Evolutionary conservation across 1,140 invertebrate species (phyloP).

Genomic region (Dendrolimus punctatus): DNA sequence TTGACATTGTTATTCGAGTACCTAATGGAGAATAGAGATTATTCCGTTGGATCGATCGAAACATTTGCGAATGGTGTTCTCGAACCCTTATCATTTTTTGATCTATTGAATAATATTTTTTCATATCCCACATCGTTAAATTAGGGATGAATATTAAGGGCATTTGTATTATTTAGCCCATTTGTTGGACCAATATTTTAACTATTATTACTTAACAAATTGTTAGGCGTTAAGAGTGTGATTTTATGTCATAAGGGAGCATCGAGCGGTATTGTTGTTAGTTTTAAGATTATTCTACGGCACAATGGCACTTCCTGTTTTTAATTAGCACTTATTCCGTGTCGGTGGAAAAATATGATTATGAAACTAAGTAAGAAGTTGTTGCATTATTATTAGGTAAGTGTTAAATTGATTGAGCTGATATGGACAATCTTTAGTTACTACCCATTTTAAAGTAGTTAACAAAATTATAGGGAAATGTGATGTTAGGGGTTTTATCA

Average conservation of each 20-base stretch:
- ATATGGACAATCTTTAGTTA: constrained; percentile 70
- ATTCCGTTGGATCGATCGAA: constrained; percentile 56
- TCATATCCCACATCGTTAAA: constrained; percentile 70
- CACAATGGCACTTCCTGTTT: constrained; percentile 71
- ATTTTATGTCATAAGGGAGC: constrained; percentile 70
- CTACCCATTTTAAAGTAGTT: constrained; percentile 64
- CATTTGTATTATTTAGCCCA: constrained; percentile 72
- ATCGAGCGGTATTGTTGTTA: constrained; percentile 70
- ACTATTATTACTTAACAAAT: constrained; percentile 72
- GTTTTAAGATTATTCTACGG: constrained; percentile 67
- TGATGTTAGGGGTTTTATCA: constrained; percentile 70
- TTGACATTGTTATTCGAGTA: constrained; percentile 70
- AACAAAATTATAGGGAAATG: constrained; percentile 64
- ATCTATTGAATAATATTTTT: constrained; percentile 72
- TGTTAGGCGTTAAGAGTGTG: constrained; percentile 71
- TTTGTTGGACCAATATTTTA: constrained; percentile 73
- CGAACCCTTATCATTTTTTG: constrained; percentile 67
- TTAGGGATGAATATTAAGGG: constrained; percentile 71
- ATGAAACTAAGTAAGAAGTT: constrained; percentile 68
- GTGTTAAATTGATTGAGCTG: constrained; percentile 71
- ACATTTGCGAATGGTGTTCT: constrained; percentile 59
- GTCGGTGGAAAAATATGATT: constrained; percentile 69
- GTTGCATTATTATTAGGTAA: constrained; percentile 72
- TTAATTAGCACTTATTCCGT: constrained; percentile 72
- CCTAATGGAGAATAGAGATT: constrained; percentile 62